Base-by-base conservation (phyloP, 2,888 invertebrate species). In the Heteromurus nitidus region DNA sequence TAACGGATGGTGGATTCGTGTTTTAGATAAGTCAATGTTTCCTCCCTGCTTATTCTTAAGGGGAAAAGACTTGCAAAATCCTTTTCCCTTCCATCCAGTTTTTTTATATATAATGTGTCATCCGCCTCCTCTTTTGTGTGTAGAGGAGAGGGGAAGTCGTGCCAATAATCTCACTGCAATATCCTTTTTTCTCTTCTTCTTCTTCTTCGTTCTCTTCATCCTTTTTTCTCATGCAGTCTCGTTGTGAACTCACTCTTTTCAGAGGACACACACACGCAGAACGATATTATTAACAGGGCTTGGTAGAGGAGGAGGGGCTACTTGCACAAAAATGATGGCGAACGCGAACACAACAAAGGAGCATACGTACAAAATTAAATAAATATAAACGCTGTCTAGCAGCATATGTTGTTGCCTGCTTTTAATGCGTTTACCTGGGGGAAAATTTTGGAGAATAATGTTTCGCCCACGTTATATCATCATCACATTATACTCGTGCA, bases 1-100 rank as follows among this genome's bases (percentile, higher is more conserved):
- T 20, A 42, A 50, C 75, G 77, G 77, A 77, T 55, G 77, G 64
- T 44, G 77, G 77, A 69, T 68, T 77, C 64, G 62, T 77, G 69
- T 65, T 68, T 68, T 50, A 79, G 70, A 79, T 79, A 79, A 79
- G 70, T 70, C 79, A 79, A 79, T 72, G 72, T 70, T 69, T 79
- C 72, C 79, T 65, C 72, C 70, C 31, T 72, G 72, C 64, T 70
- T 70, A 64, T 72, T 53, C 53, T 70, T 53, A 55, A 79, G 42
- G 50, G 70, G 60, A 50, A 79, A 55, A 79, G 64, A 65, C 68
- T 76, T 67, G 67, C 60, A 70, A 72, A 70, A 62, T 68, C 50
- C 62, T 30, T 30, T 50, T 20, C 30, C 18, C 31, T 64, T 65
- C n/a, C 47, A 44, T 55, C 55, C 55, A 58, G 20, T 47, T 55